phyloP scores from a whole-genome alignment of 2,113 vertebrate genomes.

The Hydrolagus affinis region DNA sequence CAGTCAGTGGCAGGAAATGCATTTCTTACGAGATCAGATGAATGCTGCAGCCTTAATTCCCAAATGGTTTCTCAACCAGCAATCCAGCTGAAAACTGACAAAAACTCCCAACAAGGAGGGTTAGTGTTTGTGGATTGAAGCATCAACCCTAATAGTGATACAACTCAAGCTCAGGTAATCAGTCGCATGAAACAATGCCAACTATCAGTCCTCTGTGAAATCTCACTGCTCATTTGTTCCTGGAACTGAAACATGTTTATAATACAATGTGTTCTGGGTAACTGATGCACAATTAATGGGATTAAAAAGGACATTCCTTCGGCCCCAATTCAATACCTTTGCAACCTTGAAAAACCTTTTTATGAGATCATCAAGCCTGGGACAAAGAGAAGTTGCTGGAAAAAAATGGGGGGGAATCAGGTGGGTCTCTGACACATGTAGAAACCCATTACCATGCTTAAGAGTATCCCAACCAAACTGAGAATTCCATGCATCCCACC shows the following conservation, averaged over 20 bases:
- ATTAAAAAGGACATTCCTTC: neutral
- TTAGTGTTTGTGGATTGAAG: neutral
- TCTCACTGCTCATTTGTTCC: neutral
- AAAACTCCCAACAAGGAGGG: neutral
- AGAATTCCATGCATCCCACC: no score
- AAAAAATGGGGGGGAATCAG: neutral
- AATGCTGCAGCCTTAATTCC: neutral
- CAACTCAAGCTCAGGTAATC: neutral
- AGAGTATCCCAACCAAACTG: no score
- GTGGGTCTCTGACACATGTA: no score
- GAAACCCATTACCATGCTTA: no score
- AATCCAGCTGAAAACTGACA: neutral
- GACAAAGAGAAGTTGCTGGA: neutral
- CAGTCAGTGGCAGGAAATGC: neutral
- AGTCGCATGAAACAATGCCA: slow-evolving; percentile 4
- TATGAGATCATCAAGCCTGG: neutral
- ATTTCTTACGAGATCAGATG: neutral
- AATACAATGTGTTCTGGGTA: no score
- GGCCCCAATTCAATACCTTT: neutral
- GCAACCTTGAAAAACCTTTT: neutral
- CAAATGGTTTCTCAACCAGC: neutral
- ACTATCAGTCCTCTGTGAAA: neutral
- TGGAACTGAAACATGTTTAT: neutral
- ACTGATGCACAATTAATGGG: neutral
- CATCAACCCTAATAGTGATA: no score